Evolutionary conservation across 2,888 invertebrate genomes (phyloP), one percentile per base, ranked within the genome.

Genomic region (Tenthredo livida): DNA sequence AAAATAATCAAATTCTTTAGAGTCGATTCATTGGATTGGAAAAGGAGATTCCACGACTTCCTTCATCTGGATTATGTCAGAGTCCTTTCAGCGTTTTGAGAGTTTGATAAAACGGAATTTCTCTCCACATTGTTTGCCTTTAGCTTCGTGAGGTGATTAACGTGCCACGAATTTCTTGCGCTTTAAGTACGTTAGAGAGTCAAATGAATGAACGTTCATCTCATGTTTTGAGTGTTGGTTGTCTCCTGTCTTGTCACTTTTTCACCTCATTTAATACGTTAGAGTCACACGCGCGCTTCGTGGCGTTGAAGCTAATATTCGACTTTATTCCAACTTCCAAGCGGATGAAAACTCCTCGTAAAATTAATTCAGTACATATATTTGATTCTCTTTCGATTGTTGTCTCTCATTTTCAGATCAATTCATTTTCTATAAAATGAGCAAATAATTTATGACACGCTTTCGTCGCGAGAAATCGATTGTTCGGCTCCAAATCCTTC

Each of bases 111-210:
- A 73, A 73, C 73, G 29, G 73, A 43, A 73, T 43, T 73, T 73
- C 73, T 73, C 73, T 43, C 29, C 50, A 33, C 50, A 50, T 47
- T 80, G 61, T 40, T 58, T 61, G 58, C 15, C 17, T 80, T 58
- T 15, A 29, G 72, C 40, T 43, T 40, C 17, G n/a, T 21, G 61
- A 40, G 50, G 61, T 80, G 61, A 80, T 80, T 80, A 80, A 80
- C 58, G 80, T 43, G 37, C 72, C 77, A 37, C 33, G 54, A 77
- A 77, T 77, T 77, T 54, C 77, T 77, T 54, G 77, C 77, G n/a
- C n/a, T n/a, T 21, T n/a, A n/a, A n/a, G n/a, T n/a, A 43, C 6
- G 40, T 43, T 12, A n/a, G 21, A 33, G 21, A 33, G 29, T 67
- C 67, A 61, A 25, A 25, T 21, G 25, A 61, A 25, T 25, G 9